Conservation (phyloP, 2,888 invertebrate genomes). For the Ophion slaviceki region DNA sequence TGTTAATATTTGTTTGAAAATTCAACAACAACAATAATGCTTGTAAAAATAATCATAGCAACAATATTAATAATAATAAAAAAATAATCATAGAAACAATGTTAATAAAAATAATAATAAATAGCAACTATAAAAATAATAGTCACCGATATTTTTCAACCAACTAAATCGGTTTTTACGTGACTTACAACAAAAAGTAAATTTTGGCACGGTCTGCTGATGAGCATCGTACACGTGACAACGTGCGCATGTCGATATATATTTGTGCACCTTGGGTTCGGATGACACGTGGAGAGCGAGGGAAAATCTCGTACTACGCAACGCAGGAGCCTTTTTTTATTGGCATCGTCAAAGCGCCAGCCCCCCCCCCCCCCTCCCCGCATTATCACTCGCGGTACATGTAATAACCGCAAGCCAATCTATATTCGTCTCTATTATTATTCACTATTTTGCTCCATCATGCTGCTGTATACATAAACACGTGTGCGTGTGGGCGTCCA, state of each 20-base stretch:
- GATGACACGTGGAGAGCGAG: constrained; percentile 33
- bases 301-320: constrained; percentile 30
- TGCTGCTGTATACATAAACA: background rate
- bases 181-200: background rate
- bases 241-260: background rate
- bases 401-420: constrained; percentile 5
- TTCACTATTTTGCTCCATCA: constrained; percentile 28
- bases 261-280: background rate
- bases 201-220: constrained; percentile 9
- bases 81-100: too few relatives aligned
- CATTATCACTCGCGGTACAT: background rate
- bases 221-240: constrained; percentile 20
- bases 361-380: background rate
- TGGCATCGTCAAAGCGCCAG: constrained; percentile 1
- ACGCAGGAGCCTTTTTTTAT: constrained; percentile 14
- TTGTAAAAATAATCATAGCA: too few relatives aligned
- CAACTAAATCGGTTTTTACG: background rate
- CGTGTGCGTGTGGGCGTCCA: background rate
- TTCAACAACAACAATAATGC: background rate
- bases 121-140: background rate
- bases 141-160: too few relatives aligned
- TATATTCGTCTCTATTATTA: constrained; percentile 20
- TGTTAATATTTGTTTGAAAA: background rate
- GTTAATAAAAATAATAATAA: too few relatives aligned
- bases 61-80: too few relatives aligned